Base-by-base conservation (phyloP, 2,113 vertebrate genomes). In the Sorex araneus region DNA sequence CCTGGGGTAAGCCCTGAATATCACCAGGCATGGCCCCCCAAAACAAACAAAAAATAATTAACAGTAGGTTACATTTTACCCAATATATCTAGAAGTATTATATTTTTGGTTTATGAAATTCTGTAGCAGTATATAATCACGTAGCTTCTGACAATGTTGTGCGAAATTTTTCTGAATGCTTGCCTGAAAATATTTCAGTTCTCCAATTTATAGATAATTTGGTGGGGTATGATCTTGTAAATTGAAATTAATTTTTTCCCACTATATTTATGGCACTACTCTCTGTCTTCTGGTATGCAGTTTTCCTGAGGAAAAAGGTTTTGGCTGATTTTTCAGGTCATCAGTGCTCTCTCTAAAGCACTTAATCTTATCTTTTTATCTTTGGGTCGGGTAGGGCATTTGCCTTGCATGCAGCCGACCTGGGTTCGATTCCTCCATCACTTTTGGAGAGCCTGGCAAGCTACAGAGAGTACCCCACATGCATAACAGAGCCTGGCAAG, bases 261-360 rank as follows among this genome's bases (percentile, higher is more conserved):
- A 57, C 2, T 64, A 40, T 76, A 77, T 77, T 80, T 64, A 63
- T 92, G n/a, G 2, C n/a, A 47, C n/a, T 69, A 19, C 50, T 81
- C 10, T 50, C 28, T 89, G 7, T 6, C 18, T 94, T 66, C 27
- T 32, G 57, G 25, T 16, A 60, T 40, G 16, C 10, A 70, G 0
- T 50, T 2, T 67, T 60, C 8, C 34, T 75, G 32, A 16, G 18
- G n/a, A 77, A 63, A 86, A 87, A n/a, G n/a, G 21, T 16, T 45
- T 85, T 70, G 85, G 15, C 32, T 74, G 82, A 57, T 78, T 89
- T 89, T 94, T 81, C 25, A 43, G n/a, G 4, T 85, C 28, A 75
- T 67, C 3, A 32, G 7, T 80, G 74, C 86, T 90, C 9, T 91
- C 10, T 79, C 12, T 73, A 75, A n/a, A 89, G 54, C n/a, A 7